These are phyloP conservation scores for Hippoglossus hippoglossus DNA, from an alignment of 2,797 vertebrate species.

Conservation along the genomic window DNA sequence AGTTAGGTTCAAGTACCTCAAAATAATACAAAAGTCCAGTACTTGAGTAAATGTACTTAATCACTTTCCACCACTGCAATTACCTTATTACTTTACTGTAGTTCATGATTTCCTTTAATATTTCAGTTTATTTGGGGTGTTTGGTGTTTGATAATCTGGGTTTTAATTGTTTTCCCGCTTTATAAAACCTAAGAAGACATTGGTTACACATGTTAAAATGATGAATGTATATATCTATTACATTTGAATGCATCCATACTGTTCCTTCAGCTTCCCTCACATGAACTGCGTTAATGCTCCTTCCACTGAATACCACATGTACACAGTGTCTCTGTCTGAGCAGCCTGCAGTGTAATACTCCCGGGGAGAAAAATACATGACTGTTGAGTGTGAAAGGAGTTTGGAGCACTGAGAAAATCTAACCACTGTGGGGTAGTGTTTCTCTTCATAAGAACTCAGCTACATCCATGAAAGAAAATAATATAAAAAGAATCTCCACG, in stretches of 20 bases:
- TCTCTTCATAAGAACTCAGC: conserved; percentile 74
- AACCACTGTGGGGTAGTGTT: conserved; percentile 85
- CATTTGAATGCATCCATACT: neutral
- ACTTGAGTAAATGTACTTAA: neutral
- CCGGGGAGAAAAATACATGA: conserved; percentile 17
- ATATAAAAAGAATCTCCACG: neutral
- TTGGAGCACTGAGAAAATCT: conserved; percentile 79
- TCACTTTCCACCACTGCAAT: neutral
- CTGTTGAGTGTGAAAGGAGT: conserved; percentile 42
- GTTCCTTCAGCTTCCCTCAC: neutral
- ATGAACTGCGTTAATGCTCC: conserved; percentile 7
- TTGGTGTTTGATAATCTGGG: neutral
- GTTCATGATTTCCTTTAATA: neutral
- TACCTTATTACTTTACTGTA: too few species aligned
- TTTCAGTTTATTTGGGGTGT: neutral
- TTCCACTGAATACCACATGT: conserved; percentile 1
- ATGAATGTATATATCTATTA: neutral
- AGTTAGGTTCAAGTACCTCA: neutral
- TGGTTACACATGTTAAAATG: conserved; percentile 1
- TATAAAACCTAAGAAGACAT: conserved; percentile 5
- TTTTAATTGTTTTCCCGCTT: neutral
- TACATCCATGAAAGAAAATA: conserved; percentile 35
- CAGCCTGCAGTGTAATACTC: neutral
- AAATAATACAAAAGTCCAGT: neutral
- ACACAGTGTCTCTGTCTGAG: conserved; percentile 4